phyloP scores from a whole-genome alignment of 2,113 vertebrate species.

The Callionymus lyra region DNA sequence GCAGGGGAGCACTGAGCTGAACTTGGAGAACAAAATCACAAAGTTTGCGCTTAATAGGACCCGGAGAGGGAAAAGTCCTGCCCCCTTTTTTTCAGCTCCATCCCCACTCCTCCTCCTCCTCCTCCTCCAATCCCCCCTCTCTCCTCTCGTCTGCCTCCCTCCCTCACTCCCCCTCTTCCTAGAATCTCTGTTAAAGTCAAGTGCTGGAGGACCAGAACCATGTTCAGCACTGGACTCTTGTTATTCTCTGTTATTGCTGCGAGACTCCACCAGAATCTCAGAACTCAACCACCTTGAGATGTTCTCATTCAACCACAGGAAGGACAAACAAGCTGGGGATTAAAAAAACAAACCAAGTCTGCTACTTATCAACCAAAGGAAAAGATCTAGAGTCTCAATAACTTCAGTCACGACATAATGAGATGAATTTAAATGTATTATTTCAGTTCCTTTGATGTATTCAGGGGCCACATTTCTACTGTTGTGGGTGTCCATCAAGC shows the following conservation, averaged over 20 bases:
- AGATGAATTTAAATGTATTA: too few species aligned
- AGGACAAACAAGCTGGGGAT: too few species aligned
- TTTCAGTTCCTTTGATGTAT: too few species aligned
- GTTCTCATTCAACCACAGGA: too few species aligned
- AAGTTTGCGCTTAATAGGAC: slow-evolving; percentile 74
- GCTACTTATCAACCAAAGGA: too few species aligned
- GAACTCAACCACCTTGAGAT: background rate
- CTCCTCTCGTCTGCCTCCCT: too few species aligned
- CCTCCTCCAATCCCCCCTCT: slow-evolving; percentile 8
- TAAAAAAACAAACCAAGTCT: too few species aligned
- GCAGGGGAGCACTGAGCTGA: slow-evolving; percentile 56
- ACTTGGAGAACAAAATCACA: slow-evolving; percentile 72
- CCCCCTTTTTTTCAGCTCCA: slow-evolving; percentile 65
- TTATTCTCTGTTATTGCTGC: slow-evolving; percentile 2
- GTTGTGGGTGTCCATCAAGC: too few species aligned
- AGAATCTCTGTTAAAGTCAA: slow-evolving; percentile 55
- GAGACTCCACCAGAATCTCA: background rate
- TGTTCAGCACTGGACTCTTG: slow-evolving; percentile 23
- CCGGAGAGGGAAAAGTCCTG: slow-evolving; percentile 60
- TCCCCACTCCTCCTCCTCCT: slow-evolving; percentile 46
- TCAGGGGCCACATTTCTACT: too few species aligned
- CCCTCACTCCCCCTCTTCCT: slow-evolving; percentile 14
- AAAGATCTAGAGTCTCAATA: too few species aligned
- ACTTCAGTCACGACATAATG: too few species aligned
- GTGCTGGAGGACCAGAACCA: slow-evolving; percentile 45